Percentiles rank a stretch among this genome's conserved stretches.
Evolutionary conservation across 2,113 vertebrate species (phyloP).

Genomic region (Alouatta palliata): DNA sequence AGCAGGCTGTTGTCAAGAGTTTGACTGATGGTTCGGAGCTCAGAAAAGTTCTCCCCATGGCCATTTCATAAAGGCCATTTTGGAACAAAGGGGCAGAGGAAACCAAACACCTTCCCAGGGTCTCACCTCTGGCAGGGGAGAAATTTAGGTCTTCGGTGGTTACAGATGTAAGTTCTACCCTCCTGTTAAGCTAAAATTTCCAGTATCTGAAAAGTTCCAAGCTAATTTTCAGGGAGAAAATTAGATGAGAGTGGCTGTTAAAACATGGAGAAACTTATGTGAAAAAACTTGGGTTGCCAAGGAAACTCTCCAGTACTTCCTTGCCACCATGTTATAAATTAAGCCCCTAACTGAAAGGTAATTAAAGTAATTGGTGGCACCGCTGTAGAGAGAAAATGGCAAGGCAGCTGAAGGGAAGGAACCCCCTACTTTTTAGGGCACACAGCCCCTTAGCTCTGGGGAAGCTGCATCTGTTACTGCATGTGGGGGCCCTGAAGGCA

Average conservation of each 20-base stretch:
- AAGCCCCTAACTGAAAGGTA: constrained; percentile 71
- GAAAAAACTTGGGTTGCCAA: constrained; percentile 82
- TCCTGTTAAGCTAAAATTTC: constrained; percentile 42
- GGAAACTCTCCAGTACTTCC: constrained; percentile 77
- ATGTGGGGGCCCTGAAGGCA: background rate
- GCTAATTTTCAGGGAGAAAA: constrained; percentile 75
- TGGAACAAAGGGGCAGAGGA: background rate
- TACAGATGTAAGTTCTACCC: background rate
- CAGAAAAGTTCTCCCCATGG: background rate
- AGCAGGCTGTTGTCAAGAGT: background rate
- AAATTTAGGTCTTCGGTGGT: background rate
- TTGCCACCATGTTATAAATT: constrained; percentile 69
- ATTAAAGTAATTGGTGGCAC: constrained; percentile 69
- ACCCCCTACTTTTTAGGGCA: background rate
- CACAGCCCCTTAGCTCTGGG: background rate
- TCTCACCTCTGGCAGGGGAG: background rate
- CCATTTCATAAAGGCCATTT: background rate
- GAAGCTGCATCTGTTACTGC: background rate
- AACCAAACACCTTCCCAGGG: background rate
- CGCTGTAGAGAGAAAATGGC: background rate
- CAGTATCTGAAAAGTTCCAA: constrained; percentile 54
- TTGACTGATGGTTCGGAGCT: background rate
- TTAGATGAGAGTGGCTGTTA: constrained; percentile 77
- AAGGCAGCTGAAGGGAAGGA: background rate
- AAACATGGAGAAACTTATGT: constrained; percentile 76